Conservation (phyloP, 53 echinoderm and acorn worm species). For the Temnopleurus reevesii region DNA sequence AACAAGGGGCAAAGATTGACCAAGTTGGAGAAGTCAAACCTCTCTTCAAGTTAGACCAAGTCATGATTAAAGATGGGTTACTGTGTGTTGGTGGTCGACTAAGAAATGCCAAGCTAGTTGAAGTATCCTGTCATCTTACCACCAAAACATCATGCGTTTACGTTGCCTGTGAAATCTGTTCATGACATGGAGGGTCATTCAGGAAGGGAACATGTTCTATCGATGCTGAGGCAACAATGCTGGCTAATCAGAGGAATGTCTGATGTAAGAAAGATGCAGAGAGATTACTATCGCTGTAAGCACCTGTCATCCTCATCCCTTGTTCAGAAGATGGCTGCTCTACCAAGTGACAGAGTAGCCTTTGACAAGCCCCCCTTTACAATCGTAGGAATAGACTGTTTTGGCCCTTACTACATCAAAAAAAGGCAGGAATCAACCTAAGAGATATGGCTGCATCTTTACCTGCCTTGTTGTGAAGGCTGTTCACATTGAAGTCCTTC, state of each 20-base stretch:
- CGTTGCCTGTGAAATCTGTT: not conserved
- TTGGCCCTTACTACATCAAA: conserved; percentile 44
- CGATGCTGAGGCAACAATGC: conserved; percentile 35
- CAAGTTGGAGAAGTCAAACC: no score
- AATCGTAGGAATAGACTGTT: conserved; percentile 57
- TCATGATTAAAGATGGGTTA: not conserved
- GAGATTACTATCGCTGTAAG: conserved; percentile 61
- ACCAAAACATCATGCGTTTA: not conserved
- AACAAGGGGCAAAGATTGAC: no score
- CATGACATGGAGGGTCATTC: conserved; percentile 50
- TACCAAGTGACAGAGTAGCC: conserved; percentile 55
- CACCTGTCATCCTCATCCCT: conserved; percentile 10
- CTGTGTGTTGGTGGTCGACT: not conserved
- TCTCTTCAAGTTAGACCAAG: conserved; percentile 20
- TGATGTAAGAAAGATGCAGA: not conserved
- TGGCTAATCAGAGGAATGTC: conserved; percentile 46
- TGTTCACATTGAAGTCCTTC: conserved; percentile 28
- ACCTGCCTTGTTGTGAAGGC: conserved; percentile 52
- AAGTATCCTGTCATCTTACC: conserved; percentile 34
- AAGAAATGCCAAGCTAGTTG: conserved; percentile 37
- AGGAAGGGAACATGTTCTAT: conserved; percentile 49
- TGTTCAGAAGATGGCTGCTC: conserved; percentile 60
- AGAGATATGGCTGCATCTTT: conserved; percentile 40
- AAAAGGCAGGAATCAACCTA: not conserved
- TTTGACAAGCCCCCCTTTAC: conserved; percentile 61